phyloP scores from a whole-genome alignment of 1,140 invertebrate species.

The Drosophila cardini region DNA sequence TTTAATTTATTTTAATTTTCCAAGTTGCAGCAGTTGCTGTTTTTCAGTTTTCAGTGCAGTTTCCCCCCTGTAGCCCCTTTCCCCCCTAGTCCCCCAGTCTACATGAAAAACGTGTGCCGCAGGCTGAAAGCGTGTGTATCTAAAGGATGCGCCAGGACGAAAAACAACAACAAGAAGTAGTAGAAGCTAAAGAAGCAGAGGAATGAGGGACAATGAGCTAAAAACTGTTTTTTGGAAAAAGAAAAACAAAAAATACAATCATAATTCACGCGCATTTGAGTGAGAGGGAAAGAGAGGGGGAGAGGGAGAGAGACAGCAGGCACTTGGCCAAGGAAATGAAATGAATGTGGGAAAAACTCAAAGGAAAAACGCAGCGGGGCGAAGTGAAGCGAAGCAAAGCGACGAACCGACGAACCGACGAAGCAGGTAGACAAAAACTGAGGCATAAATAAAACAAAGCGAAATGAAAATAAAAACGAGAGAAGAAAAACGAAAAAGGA shows the following conservation, averaged over 20 bases:
- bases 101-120: slow-evolving; percentile 35
- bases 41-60: slow-evolving; percentile 42
- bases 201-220: slow-evolving; percentile 32
- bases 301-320: slow-evolving; percentile 46
- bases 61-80: neutral
- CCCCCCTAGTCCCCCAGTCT: too few relatives aligned
- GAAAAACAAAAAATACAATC: slow-evolving; percentile 51
- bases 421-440: slow-evolving; percentile 50
- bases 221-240: slow-evolving; percentile 29
- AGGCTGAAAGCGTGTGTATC: slow-evolving; percentile 39
- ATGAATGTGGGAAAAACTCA: slow-evolving; percentile 74
- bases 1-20: slow-evolving; percentile 82
- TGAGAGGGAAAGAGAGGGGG: slow-evolving; percentile 5
- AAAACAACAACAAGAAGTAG: slow-evolving; percentile 33
- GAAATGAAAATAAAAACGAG: slow-evolving; percentile 47
- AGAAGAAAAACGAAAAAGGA: too few relatives aligned
- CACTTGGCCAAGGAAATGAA: slow-evolving; percentile 68
- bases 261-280: slow-evolving; percentile 72
- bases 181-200: neutral
- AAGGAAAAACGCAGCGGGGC: slow-evolving; percentile 54
- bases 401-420: too few relatives aligned
- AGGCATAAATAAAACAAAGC: slow-evolving; percentile 71
- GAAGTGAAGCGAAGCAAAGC: neutral
- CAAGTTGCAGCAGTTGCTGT: slow-evolving; percentile 76
- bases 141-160: slow-evolving; percentile 53